phyloP scores from a whole-genome alignment of 2,888 invertebrate species.

The Agonopterix arenella region DNA sequence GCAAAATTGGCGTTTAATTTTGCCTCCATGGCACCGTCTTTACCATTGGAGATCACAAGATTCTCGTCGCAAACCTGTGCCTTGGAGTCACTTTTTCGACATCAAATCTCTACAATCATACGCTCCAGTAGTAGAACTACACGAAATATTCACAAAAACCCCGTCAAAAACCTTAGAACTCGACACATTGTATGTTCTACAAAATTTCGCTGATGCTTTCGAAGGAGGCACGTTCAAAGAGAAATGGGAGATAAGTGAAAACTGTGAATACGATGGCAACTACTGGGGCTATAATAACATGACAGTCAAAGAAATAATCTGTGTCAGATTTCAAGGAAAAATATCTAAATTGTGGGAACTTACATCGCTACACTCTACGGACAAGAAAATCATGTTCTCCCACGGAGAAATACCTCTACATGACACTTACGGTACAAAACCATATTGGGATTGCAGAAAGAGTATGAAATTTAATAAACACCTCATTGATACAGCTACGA shows the following conservation, averaged over 20 bases:
- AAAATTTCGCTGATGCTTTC: conserved; percentile 92
- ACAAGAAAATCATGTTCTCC: conserved; percentile 80
- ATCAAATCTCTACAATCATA: conserved; percentile 84
- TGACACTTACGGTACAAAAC: conserved; percentile 87
- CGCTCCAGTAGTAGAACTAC: conserved; percentile 91
- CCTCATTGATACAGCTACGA: conserved; percentile 80
- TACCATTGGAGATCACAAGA: conserved; percentile 90
- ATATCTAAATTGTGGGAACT: conserved; percentile 80
- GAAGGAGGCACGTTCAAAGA: conserved; percentile 88
- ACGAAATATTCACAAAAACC: conserved; percentile 79
- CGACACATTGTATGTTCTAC: conserved; percentile 87
- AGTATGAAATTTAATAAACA: conserved; percentile 92
- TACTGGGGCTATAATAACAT: conserved; percentile 87
- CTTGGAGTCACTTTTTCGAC: conserved; percentile 94
- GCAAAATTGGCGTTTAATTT: conserved; percentile 80
- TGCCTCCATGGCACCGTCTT: conserved; percentile 94
- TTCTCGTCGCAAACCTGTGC: conserved; percentile 75
- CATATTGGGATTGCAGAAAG: conserved; percentile 91
- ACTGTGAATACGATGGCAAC: conserved; percentile 45
- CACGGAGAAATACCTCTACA: conserved; percentile 93
- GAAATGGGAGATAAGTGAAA: conserved; percentile 81
- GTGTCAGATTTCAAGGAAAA: conserved; percentile 90
- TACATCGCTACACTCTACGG: conserved; percentile 53
- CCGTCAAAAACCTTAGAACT: conserved; percentile 61
- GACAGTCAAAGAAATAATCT: conserved; percentile 79